phyloP scores from a whole-genome alignment of 2,113 vertebrate species.

The Caretta caretta region DNA sequence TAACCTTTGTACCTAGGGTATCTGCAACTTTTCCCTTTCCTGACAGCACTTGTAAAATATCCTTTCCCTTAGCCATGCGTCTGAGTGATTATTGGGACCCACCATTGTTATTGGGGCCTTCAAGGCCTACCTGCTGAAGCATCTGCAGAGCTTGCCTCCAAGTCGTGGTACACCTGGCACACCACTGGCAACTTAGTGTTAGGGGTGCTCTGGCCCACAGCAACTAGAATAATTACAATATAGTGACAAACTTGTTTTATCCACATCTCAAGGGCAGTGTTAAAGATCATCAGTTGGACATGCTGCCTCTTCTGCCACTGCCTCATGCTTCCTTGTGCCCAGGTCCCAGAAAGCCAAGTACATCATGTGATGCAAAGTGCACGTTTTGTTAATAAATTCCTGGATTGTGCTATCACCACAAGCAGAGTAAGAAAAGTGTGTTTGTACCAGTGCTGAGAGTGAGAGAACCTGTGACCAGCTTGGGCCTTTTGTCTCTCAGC shows the following conservation, averaged over 20 bases:
- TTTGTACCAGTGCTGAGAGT: background rate
- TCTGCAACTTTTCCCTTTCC: background rate
- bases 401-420: background rate
- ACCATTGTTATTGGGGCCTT: background rate
- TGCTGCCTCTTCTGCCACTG: background rate
- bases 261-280: background rate
- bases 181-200: background rate
- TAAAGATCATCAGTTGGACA: background rate
- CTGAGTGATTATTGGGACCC: background rate
- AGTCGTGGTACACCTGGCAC: background rate
- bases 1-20: background rate
- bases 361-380: background rate
- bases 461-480: background rate
- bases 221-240: background rate
- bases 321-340: background rate
- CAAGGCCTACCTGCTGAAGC: background rate
- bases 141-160: background rate
- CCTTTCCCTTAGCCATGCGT: background rate
- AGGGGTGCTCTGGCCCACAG: no score
- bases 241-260: fast-evolving
- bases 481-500: background rate
- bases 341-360: background rate
- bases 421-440: background rate
- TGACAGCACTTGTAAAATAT: background rate
- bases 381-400: background rate